phyloP scores from a whole-genome alignment of 2,888 invertebrate species.

The Patella ulyssiponensis region DNA sequence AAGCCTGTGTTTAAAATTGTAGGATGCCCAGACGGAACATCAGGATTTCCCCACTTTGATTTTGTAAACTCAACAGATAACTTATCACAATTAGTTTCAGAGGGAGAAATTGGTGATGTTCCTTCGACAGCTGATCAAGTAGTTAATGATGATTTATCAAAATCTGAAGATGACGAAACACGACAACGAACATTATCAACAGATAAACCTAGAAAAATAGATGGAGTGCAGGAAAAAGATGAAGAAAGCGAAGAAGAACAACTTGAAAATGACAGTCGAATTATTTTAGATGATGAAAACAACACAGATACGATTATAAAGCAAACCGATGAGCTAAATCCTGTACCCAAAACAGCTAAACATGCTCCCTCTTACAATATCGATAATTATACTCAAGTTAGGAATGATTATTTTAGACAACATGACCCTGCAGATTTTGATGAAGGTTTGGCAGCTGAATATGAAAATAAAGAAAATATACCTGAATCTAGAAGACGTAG shows the following conservation, averaged over 20 bases:
- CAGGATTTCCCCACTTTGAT: constrained; percentile 1
- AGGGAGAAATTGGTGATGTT: neutral
- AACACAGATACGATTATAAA: constrained; percentile 38
- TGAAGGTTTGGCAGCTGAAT: constrained; percentile 39
- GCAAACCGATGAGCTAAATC: constrained; percentile 22
- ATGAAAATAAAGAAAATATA: constrained; percentile 3
- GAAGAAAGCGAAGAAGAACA: constrained; percentile 21
- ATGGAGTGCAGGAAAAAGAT: constrained; percentile 30
- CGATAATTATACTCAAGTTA: constrained; percentile 21
- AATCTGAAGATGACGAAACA: constrained; percentile 26
- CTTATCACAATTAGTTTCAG: neutral
- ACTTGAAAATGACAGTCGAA: neutral
- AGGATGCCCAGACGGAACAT: constrained; percentile 2
- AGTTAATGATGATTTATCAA: constrained; percentile 24
- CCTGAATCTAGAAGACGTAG: neutral
- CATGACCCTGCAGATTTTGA: constrained; percentile 38
- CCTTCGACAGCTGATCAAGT: neutral
- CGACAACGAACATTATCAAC: neutral
- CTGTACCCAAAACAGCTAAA: constrained; percentile 32
- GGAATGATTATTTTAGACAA: constrained; percentile 5
- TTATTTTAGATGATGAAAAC: constrained; percentile 1
- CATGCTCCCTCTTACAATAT: constrained; percentile 35
- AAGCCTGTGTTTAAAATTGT: neutral
- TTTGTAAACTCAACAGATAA: constrained; percentile 6
- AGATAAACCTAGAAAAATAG: constrained; percentile 16